Evolutionary conservation across 2,888 invertebrate species (phyloP), one percentile per base, ranked within the genome.

Genomic region (Stenchaetothrips biformis): DNA sequence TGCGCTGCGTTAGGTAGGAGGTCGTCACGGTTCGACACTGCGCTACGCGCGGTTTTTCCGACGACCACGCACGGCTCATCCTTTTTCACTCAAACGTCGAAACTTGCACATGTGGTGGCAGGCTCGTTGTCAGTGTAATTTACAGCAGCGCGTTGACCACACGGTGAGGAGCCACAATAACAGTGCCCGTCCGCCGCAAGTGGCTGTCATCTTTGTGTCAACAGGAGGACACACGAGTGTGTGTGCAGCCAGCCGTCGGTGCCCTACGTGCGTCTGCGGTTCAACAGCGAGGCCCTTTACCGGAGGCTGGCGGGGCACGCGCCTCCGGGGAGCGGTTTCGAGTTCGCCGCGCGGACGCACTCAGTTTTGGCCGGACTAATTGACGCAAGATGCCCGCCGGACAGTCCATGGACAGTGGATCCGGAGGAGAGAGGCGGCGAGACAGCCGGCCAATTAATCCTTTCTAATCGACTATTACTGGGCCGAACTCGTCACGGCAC

Each of bases 391-490:
- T 2, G 53, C 2, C 53, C 53, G 53, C n/a, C n/a, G 37, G 37
- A 4, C 37, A 37, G 2, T n/a, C n/a, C n/a, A n/a, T 37, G 59
- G 37, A 37, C 8, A 18, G 59, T 59, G 0, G 18, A 13, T 13
- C 59, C 37, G 37, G 59, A 4, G 16, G 59, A 16, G 59, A 59
- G 59, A 18, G 53, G 13, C 13, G 11, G 21, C 67, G 67, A 21
- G 67, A 74, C 67, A 74, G 21, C 8, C 67, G 25, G 21, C 67
- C 67, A 74, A 74, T 74, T 74, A 74, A 74, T 74, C 67, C 67
- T 74, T 74, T 74, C 67, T 74, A 74, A 74, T 74, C 67, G 67
- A 74, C 67, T 74, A 74, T 74, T 74, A 74, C 67, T 21, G 25
- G 59, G 16, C 59, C 59, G 59, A 13, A 4, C 59, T 59, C 59